Evolutionary conservation across 2,888 invertebrate genomes (phyloP).

Genomic region (Agonopterix heracliana): DNA sequence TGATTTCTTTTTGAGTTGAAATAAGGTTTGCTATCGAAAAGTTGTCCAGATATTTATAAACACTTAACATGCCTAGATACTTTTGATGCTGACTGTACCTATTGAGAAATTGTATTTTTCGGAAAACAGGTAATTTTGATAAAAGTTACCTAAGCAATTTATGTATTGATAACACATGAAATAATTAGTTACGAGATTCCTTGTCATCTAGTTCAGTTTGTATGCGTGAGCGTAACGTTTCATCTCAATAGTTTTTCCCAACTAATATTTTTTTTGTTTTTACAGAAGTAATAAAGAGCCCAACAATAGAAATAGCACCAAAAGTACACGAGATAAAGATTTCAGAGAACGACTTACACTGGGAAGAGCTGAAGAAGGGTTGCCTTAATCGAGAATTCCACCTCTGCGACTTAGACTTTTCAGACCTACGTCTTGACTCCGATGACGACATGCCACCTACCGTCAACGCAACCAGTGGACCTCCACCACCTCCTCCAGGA

Average conservation of each 20-base stretch:
- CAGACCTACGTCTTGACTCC: slow-evolving; percentile 92
- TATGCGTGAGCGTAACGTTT: neutral
- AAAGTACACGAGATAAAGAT: slow-evolving; percentile 85
- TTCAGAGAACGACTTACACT: slow-evolving; percentile 95
- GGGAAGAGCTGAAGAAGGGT: slow-evolving; percentile 90
- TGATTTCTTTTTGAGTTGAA: too few species aligned
- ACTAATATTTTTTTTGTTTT: slow-evolving; percentile 2
- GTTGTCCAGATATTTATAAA: too few species aligned
- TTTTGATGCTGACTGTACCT: too few species aligned
- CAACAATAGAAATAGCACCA: slow-evolving; percentile 80
- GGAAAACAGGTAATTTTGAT: too few species aligned
- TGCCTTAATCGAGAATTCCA: slow-evolving; percentile 85
- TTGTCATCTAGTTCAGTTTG: too few species aligned
- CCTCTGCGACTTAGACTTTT: slow-evolving; percentile 97
- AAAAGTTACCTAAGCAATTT: too few species aligned
- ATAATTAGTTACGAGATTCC: too few species aligned
- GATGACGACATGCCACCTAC: slow-evolving; percentile 87
- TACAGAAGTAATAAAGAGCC: slow-evolving; percentile 82
- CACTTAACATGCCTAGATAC: too few species aligned
- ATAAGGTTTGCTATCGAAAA: too few species aligned
- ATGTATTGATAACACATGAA: too few species aligned
- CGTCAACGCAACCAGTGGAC: slow-evolving; percentile 79
- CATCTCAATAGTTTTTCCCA: neutral
- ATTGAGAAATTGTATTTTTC: too few species aligned
- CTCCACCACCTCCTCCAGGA: slow-evolving; percentile 87